Base-by-base conservation (phyloP, 2,797 vertebrate species). In the Ataeniobius toweri region DNA sequence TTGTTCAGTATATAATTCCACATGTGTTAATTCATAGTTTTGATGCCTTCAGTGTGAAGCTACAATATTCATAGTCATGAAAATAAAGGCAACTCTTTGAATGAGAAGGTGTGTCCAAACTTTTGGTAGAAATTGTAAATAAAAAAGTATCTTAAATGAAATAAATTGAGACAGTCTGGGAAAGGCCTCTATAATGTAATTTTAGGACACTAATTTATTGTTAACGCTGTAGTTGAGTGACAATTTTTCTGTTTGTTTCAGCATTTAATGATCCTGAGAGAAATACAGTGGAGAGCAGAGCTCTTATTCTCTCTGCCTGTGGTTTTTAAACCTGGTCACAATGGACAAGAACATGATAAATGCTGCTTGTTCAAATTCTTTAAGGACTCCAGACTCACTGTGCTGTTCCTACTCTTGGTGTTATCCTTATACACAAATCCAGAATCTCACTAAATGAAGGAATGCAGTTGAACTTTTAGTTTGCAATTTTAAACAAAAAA, bases 181-280 rank as follows among this genome's bases (percentile, higher is more conserved):
- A 31, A 22, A 63, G 0, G 3, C 0, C 6, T 10, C 71, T 67
- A 50, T 61, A 41, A 41, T 68, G 41, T 28, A 10, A 53, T 67
- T 41, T 65, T 24, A 56, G 3, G 39, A 6, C 7, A 51, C 5
- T 1, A 55, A 1, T 55, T 10, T 24, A 31, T 78, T 14, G 9
- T 44, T 46, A 44, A n/a, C 0, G 2, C 24, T n/a, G 14, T 10
- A 69, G 10, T 46, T 69, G 41, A 69, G 12, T 69, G 39, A 69
- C 12, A 22, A 26, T 36, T 59, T 8, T 77, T 71, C 39, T 6
- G 63, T 41, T 36, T 10, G 10, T 63, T 53, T 20, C 80, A 89
- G 89, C 78, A 87, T 84, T 74, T 88, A 88, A 89, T 79, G 75
- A 72, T 44, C 53, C 26, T 41, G 56, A 71, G 58, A 36, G 41